Percentiles rank a stretch among this genome's conserved stretches.
These are phyloP conservation scores for Eupithecia pulchellata DNA, from an alignment of 2,888 invertebrate species.

Conservation along the genomic window DNA sequence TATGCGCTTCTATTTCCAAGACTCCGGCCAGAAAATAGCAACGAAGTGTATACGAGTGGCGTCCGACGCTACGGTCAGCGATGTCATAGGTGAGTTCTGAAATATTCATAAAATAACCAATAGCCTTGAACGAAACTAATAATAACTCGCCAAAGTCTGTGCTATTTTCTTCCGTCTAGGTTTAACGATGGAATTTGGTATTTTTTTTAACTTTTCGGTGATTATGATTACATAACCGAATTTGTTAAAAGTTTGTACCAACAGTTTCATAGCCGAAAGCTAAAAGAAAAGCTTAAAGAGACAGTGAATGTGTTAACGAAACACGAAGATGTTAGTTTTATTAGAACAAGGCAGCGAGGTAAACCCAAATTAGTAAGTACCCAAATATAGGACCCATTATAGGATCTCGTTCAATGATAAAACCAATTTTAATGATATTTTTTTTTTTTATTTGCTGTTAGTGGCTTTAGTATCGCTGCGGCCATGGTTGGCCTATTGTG, in stretches of 20 bases:
- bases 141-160: constrained; percentile 18
- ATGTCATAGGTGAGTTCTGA: constrained; percentile 91
- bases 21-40: constrained; percentile 98
- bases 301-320: background rate
- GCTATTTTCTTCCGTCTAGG: constrained; percentile 2
- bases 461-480: too few species aligned
- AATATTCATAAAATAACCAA: constrained; percentile 10
- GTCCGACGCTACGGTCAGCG: constrained; percentile 97
- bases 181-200: background rate
- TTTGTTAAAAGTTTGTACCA: background rate
- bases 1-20: constrained; percentile 99
- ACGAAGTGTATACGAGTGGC: constrained; percentile 99
- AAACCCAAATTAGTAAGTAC: background rate
- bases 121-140: constrained; percentile 30
- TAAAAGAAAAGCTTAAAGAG: too few species aligned
- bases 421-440: background rate
- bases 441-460: too few species aligned
- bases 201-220: background rate
- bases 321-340: background rate
- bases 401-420: background rate
- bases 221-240: background rate
- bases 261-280: background rate
- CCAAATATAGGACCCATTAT: too few species aligned
- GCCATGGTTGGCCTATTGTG: too few species aligned
- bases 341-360: background rate